A percentile compares a stretch with the other conserved stretches of the same genome.
These are phyloP conservation scores for Graphium colonna DNA, from an alignment of 2,888 invertebrate genomes.

Conservation along the genomic window DNA sequence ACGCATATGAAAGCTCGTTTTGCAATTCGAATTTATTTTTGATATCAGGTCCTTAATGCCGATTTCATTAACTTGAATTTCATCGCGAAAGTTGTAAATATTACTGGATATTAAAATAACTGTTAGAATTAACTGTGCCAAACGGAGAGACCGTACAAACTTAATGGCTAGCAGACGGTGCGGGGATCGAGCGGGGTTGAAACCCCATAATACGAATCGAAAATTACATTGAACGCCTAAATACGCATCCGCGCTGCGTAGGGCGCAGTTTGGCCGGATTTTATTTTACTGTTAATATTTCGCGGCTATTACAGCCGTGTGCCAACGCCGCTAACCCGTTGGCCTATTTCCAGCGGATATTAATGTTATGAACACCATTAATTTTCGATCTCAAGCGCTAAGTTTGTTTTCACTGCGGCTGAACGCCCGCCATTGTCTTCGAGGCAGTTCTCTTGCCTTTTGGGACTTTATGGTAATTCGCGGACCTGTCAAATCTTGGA, in stretches of 20 bases:
- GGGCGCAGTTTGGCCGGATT: conserved; percentile 15
- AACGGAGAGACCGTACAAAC: too few species aligned
- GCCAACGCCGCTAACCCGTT: conserved; percentile 3
- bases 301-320: conserved; percentile 14
- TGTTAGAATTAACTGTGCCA: too few species aligned
- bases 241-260: conserved; percentile 5
- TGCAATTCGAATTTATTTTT: too few species aligned
- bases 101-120: too few species aligned
- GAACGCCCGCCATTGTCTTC: neutral
- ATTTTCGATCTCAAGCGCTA: conserved; percentile 2
- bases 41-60: too few species aligned
- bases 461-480: neutral
- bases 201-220: neutral
- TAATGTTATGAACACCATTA: conserved; percentile 6
- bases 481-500: neutral
- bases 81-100: too few species aligned
- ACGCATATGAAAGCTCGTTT: too few species aligned
- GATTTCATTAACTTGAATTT: too few species aligned
- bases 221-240: conserved; percentile 1
- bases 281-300: conserved; percentile 22
- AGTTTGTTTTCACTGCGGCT: conserved; percentile 8
- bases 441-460: neutral
- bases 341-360: conserved; percentile 18
- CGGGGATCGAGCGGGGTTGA: neutral
- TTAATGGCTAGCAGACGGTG: too few species aligned